Percentiles rank a stretch among this genome's conserved stretches.
phyloP scores from a whole-genome alignment of 2,888 invertebrate species.

The Philereme transversata region DNA sequence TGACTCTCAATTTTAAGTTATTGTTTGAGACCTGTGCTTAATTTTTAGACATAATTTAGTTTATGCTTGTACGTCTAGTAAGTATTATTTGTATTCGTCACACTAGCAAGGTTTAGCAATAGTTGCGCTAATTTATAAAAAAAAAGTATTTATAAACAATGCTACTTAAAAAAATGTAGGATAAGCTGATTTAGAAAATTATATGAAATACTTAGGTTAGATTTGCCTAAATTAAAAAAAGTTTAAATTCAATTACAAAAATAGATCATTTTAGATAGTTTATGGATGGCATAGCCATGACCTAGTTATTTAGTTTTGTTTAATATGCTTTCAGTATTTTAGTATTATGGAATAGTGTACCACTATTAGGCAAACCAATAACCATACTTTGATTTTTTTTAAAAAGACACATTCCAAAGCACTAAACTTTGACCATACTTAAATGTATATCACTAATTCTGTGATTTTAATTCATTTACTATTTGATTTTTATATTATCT shows the following conservation, averaged over 20 bases:
- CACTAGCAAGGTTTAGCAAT: no score
- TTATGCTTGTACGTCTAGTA: no score
- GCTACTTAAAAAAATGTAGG: no score
- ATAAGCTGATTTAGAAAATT: no score
- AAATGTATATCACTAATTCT: conserved; percentile 26
- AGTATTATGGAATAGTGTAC: not conserved
- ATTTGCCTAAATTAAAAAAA: no score
- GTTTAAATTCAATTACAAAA: no score
- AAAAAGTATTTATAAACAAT: no score
- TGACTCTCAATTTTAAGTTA: not conserved
- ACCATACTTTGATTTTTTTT: not conserved
- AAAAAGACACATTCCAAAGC: conserved; percentile 29
- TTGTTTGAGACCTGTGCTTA: not conserved
- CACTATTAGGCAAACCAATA: not conserved
- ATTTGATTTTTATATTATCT: conserved; percentile 39
- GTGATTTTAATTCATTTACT: conserved; percentile 40
- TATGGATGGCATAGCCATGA: conserved; percentile 53
- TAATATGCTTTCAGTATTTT: not conserved
- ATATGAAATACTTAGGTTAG: no score
- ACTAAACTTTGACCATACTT: conserved; percentile 3
- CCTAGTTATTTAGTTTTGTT: conserved; percentile 38
- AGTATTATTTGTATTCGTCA: no score
- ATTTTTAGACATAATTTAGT: not conserved
- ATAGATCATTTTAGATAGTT: not conserved
- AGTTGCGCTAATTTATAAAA: no score